These are phyloP conservation scores for Oriolus oriolus DNA, from an alignment of 2,113 vertebrate species.

Conservation along the genomic window DNA sequence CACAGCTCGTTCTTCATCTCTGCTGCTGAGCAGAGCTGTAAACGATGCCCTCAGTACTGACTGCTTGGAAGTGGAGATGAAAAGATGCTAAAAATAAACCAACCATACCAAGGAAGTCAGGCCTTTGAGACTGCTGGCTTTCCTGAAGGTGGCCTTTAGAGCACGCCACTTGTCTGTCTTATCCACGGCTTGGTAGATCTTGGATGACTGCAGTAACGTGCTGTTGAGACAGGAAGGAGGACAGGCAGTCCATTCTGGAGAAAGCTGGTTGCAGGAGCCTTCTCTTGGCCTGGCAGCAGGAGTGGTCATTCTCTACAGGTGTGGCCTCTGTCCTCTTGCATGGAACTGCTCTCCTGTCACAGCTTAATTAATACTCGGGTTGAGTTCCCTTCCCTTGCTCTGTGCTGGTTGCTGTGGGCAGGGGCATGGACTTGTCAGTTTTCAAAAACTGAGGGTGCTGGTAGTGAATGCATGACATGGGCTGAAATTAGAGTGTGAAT, in stretches of 20 bases:
- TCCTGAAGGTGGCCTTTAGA: neutral
- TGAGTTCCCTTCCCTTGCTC: neutral
- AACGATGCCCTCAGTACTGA: rapidly evolving
- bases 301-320: rapidly evolving
- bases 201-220: neutral
- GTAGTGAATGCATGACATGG: neutral
- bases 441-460: neutral
- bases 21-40: neutral
- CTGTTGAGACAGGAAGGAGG: neutral
- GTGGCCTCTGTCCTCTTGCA: neutral
- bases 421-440: rapidly evolving
- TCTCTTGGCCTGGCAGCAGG: neutral
- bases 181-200: neutral
- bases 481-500: neutral
- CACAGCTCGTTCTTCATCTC: neutral
- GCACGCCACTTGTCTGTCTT: neutral
- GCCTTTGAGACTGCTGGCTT: neutral
- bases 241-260: neutral
- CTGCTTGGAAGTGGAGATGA: neutral
- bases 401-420: rapidly evolving
- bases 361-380: neutral
- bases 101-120: neutral
- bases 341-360: neutral
- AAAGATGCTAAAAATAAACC: neutral
- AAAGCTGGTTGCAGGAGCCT: neutral